phyloP scores from a whole-genome alignment of 2,888 invertebrate genomes.

The Drosophila limbata region DNA sequence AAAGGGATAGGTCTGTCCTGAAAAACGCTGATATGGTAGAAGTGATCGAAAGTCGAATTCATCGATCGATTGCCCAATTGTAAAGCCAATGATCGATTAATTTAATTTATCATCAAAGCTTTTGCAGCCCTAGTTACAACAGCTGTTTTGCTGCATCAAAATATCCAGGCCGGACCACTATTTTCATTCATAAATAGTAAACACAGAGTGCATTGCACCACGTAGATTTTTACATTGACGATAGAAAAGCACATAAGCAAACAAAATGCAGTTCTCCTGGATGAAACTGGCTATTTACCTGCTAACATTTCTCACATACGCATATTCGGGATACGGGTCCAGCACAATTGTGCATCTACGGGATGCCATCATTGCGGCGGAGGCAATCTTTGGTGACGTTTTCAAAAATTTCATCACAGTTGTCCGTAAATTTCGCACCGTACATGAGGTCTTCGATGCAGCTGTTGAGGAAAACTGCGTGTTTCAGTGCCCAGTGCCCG shows the following conservation, averaged over 20 bases:
- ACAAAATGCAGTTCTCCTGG: conserved; percentile 90
- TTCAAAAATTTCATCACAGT: conserved; percentile 90
- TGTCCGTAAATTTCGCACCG: conserved; percentile 90
- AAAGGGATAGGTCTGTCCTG: too few species aligned
- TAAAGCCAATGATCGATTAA: too few species aligned
- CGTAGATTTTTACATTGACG: conserved; percentile 1
- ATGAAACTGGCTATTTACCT: conserved; percentile 91
- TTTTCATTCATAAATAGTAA: conserved; percentile 18
- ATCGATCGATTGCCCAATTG: too few species aligned
- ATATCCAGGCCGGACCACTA: conserved; percentile 25
- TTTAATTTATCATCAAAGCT: too few species aligned
- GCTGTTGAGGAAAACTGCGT: conserved; percentile 94
- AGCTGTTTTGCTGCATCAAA: conserved; percentile 48
- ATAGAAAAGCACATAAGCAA: not conserved
- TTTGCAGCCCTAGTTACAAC: not conserved
- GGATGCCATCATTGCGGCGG: conserved; percentile 92
- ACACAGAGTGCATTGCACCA: conserved; percentile 1
- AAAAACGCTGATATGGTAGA: too few species aligned
- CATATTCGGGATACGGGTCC: conserved; percentile 93
- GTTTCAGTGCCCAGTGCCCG: conserved; percentile 88
- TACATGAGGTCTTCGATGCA: conserved; percentile 93
- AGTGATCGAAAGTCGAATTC: too few species aligned
- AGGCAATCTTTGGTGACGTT: conserved; percentile 92
- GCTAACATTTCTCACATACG: conserved; percentile 91
- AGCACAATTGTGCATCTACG: conserved; percentile 90